phyloP scores from a whole-genome alignment of 2,113 vertebrate genomes.

The Sarotherodon lohbergeri region DNA sequence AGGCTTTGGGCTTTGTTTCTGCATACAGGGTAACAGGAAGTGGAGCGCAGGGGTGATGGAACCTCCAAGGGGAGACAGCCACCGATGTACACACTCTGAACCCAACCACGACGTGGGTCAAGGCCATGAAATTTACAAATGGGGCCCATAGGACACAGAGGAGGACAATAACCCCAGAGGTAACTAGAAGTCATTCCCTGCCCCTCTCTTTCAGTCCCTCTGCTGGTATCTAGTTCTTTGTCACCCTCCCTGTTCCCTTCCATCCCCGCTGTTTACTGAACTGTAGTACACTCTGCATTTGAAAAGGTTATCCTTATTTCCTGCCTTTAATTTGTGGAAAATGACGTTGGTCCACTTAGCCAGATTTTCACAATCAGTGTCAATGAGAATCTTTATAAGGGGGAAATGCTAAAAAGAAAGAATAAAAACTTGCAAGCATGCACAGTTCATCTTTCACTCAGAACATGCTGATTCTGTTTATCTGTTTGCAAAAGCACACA shows the following conservation, averaged over 20 bases:
- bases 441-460: background rate
- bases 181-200: constrained; percentile 46
- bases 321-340: background rate
- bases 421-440: background rate
- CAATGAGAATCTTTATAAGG: background rate
- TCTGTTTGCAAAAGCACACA: background rate
- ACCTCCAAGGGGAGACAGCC: constrained; percentile 4
- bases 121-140: background rate
- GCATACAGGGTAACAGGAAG: constrained; percentile 30
- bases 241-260: background rate
- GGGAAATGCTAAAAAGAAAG: background rate
- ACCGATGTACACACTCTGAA: constrained; percentile 36
- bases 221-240: background rate
- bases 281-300: constrained; percentile 6
- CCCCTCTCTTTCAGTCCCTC: background rate
- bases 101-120: background rate
- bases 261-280: background rate
- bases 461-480: background rate
- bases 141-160: constrained; percentile 17
- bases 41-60: constrained; percentile 22
- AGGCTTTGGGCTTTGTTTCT: background rate
- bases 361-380: background rate
- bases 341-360: background rate
- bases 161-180: constrained; percentile 17
- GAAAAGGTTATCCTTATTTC: background rate